Evolutionary conservation across 2,888 invertebrate species (phyloP).

Genomic region (Calephelis perditalis): DNA sequence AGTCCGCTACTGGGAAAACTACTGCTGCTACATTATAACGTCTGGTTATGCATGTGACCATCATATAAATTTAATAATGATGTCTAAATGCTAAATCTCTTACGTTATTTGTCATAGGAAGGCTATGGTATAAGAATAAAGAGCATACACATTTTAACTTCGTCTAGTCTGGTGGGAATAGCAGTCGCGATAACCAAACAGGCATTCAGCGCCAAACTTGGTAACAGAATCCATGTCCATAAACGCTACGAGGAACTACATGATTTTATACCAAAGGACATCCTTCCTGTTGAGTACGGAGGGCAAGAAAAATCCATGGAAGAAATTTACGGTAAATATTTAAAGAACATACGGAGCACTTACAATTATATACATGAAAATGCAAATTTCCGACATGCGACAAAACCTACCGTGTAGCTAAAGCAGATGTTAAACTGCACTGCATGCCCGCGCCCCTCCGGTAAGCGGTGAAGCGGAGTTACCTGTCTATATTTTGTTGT

Average conservation of each 20-base stretch:
- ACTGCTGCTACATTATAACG: too few relatives aligned
- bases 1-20: too few relatives aligned
- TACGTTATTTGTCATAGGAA: conserved; percentile 33
- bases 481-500: too few relatives aligned
- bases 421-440: too few relatives aligned
- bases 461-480: too few relatives aligned
- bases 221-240: conserved; percentile 40
- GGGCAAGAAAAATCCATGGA: conserved; percentile 34
- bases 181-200: conserved; percentile 42
- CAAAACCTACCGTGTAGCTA: too few relatives aligned
- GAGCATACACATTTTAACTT: conserved; percentile 43
- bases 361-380: too few relatives aligned
- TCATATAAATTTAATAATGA: too few relatives aligned
- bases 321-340: conserved; percentile 23
- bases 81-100: too few relatives aligned
- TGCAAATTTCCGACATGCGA: too few relatives aligned
- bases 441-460: not conserved
- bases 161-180: conserved; percentile 41
- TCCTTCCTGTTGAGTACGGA: conserved; percentile 43
- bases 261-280: conserved; percentile 34
- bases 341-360: too few relatives aligned
- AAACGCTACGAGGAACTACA: conserved; percentile 37
- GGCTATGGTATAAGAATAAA: conserved; percentile 45
- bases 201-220: conserved; percentile 43
- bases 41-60: too few relatives aligned